Evolutionary conservation across 2,888 invertebrate species (phyloP).

Genomic region (Nemoura dubitans): DNA sequence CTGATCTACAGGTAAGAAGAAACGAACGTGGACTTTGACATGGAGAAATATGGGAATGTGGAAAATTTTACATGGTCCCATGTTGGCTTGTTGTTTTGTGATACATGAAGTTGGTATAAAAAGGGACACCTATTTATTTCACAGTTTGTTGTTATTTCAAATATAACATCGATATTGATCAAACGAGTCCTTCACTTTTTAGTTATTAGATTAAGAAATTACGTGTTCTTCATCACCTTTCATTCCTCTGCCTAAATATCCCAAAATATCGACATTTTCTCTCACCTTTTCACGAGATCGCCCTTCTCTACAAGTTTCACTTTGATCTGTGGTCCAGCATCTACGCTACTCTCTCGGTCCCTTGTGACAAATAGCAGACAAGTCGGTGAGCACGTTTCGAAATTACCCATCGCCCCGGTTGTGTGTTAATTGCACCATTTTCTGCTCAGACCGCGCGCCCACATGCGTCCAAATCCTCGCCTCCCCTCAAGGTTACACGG

Average conservation of each 20-base stretch:
- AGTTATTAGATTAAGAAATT: too few relatives aligned
- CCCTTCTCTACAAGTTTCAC: constrained; percentile 24
- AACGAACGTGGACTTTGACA: too few relatives aligned
- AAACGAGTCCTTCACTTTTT: too few relatives aligned
- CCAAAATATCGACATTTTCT: constrained; percentile 16
- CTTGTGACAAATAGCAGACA: constrained; percentile 35
- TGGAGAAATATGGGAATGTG: too few relatives aligned
- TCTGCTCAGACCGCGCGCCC: background rate
- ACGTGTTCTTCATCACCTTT: background rate
- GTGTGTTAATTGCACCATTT: background rate
- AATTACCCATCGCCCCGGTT: background rate
- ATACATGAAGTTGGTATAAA: too few relatives aligned
- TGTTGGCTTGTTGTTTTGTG: too few relatives aligned
- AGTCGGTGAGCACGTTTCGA: constrained; percentile 16
- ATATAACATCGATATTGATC: too few relatives aligned
- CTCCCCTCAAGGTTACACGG: background rate
- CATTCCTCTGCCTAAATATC: background rate
- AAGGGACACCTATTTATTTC: too few relatives aligned
- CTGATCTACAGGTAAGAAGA: too few relatives aligned
- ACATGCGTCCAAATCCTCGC: background rate
- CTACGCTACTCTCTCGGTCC: constrained; percentile 28
- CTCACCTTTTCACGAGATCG: constrained; percentile 30
- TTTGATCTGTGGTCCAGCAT: constrained; percentile 25
- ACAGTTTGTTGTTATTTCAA: too few relatives aligned
- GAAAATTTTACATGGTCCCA: too few relatives aligned